Evolutionary conservation across 2,113 vertebrate genomes (phyloP).

Genomic region (Plectropomus leopardus): DNA sequence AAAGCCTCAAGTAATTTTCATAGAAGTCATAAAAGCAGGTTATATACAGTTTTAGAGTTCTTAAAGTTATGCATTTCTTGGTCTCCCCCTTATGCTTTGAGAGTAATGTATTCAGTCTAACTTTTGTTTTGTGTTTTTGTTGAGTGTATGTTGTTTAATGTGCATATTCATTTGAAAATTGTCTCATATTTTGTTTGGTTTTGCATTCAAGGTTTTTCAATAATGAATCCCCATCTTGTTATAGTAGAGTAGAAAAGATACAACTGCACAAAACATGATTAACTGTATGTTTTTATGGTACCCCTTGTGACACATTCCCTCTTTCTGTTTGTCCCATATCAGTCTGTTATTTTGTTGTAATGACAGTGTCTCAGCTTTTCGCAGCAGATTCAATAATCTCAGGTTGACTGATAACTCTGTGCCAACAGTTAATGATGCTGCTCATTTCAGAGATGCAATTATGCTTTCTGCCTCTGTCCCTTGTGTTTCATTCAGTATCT

Average conservation of each 20-base stretch:
- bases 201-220: neutral
- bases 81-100: neutral
- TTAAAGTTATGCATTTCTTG: neutral
- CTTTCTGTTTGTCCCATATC: constrained; percentile 10
- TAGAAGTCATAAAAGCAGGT: neutral
- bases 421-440: constrained; percentile 42
- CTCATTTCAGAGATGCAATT: constrained; percentile 46
- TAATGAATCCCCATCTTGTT: neutral
- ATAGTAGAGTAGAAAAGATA: neutral
- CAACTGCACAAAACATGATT: neutral
- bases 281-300: neutral
- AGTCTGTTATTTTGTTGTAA: constrained; percentile 35
- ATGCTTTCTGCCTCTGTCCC: constrained; percentile 47
- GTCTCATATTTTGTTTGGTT: neutral
- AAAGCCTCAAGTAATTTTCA: neutral
- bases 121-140: neutral
- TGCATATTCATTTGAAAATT: constrained; percentile 9
- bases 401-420: constrained; percentile 54
- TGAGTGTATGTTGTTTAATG: neutral
- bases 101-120: neutral
- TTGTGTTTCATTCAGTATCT: constrained; percentile 45
- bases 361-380: constrained; percentile 27
- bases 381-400: constrained; percentile 47
- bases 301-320: neutral
- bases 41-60: neutral